Conservation (phyloP, 2,113 vertebrate genomes). For the Aspidoscelis tigris region DNA sequence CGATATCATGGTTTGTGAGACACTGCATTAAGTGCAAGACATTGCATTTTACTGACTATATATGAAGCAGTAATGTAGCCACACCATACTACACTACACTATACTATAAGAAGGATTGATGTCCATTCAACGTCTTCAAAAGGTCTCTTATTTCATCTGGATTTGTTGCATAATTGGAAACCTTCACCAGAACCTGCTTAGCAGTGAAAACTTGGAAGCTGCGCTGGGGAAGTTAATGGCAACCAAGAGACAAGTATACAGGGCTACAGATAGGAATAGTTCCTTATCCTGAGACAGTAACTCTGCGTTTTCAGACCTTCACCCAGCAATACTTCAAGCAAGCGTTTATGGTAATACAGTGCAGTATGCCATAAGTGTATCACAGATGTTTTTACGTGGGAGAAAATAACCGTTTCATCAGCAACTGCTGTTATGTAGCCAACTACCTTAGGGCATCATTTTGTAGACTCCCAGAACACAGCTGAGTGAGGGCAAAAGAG, state of each 20-base stretch:
- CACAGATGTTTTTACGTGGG: not conserved
- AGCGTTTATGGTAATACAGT: not conserved
- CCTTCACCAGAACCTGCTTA: not conserved
- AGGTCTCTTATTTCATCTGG: not conserved
- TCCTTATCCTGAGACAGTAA: not conserved
- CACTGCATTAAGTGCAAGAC: no score
- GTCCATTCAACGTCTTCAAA: not conserved
- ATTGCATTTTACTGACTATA: no score
- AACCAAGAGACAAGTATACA: not conserved
- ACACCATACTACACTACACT: not conserved
- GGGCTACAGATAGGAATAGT: not conserved
- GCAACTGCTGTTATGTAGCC: not conserved
- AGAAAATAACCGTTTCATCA: not conserved
- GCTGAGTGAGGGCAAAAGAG: not conserved
- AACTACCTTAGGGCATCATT: conserved; percentile 7
- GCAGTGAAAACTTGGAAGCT: not conserved
- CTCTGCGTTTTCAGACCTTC: not conserved
- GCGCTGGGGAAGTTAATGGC: not conserved
- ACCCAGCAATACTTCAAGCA: not conserved
- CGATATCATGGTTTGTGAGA: no score
- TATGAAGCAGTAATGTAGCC: not conserved
- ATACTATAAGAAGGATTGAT: not conserved
- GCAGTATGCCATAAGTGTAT: not conserved
- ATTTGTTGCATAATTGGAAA: no score
- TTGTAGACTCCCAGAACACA: not conserved